Base-by-base conservation (phyloP, 2,113 vertebrate genomes). In the Geococcyx californianus region DNA sequence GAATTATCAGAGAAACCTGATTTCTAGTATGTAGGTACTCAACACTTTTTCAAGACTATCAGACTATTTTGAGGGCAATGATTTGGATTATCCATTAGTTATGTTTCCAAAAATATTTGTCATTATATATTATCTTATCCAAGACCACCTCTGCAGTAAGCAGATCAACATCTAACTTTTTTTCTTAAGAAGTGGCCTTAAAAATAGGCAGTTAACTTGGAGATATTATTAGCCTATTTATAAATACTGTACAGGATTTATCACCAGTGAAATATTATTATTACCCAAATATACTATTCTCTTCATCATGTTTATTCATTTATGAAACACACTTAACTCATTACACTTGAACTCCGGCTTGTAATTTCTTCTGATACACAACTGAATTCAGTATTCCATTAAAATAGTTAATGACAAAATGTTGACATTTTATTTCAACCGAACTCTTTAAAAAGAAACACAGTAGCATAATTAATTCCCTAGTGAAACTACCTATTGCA, bases 81-180 rank as follows among this genome's bases (percentile, higher is more conserved):
- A 70, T 88, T 84, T 80, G 55, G 42, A n/a, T 86, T 93, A 92
- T 81, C 88, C 51, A 13, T 77, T 86, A 94, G 63, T 45, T 64
- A 38, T 33, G 45, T 88, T 86, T 92, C 88, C 93, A 94, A 95
- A 96, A 89, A 93, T 94, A 90, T 83, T 95, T 76, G 28, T 13
- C 29, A 62, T 80, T 47, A 28, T 20, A 7, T 59, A 52, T 82
- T 93, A 74, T 82, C 73, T 95, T 79, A 91, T 81, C 60, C 66
- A 62, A 13, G 44, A 58, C 36, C 10, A 63, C 18, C 17, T 54
- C 58, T 58, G 24, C n/a, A 87, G 70, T 18, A 91, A 20, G 16
- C 36, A 91, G n/a, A 94, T 49, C 44, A 47, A 6, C 10, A 18
- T 84, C 75, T 60, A 18, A 0, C 0, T 20, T 49, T 83, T 17